phyloP scores from a whole-genome alignment of 2,113 vertebrate genomes.

The Scomber scombrus region DNA sequence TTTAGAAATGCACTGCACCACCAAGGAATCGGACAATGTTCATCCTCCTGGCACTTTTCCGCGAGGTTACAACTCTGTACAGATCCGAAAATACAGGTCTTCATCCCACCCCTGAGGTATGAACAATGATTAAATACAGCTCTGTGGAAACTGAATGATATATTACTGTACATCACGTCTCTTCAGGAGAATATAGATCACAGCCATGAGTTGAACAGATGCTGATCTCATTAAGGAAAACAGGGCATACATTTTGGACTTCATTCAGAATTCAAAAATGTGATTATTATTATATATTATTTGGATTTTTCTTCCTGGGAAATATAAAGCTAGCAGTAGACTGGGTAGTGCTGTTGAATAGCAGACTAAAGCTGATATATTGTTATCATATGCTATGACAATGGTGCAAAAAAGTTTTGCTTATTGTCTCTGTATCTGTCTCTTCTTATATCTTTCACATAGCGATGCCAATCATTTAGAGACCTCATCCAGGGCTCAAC shows the following conservation, averaged over 20 bases:
- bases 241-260: too few relatives aligned
- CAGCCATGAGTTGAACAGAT: too few relatives aligned
- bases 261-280: too few relatives aligned
- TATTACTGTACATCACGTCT: background rate
- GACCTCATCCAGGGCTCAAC: constrained; percentile 76
- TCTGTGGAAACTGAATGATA: background rate
- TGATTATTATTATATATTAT: too few relatives aligned
- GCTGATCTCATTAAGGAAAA: too few relatives aligned
- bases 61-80: constrained; percentile 85
- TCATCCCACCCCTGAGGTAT: constrained; percentile 84
- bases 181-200: too few relatives aligned
- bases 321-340: too few relatives aligned
- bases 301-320: too few relatives aligned
- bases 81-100: constrained; percentile 24
- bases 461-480: constrained; percentile 70
- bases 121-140: background rate
- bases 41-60: constrained; percentile 87
- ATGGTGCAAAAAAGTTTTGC: background rate
- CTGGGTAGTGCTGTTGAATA: background rate
- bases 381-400: background rate
- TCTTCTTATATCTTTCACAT: background rate
- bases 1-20: constrained; percentile 73
- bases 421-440: background rate
- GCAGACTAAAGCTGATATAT: background rate
- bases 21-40: constrained; percentile 53